phyloP scores from a whole-genome alignment of 2,797 vertebrate species.

The Propithecus perrieri region DNA sequence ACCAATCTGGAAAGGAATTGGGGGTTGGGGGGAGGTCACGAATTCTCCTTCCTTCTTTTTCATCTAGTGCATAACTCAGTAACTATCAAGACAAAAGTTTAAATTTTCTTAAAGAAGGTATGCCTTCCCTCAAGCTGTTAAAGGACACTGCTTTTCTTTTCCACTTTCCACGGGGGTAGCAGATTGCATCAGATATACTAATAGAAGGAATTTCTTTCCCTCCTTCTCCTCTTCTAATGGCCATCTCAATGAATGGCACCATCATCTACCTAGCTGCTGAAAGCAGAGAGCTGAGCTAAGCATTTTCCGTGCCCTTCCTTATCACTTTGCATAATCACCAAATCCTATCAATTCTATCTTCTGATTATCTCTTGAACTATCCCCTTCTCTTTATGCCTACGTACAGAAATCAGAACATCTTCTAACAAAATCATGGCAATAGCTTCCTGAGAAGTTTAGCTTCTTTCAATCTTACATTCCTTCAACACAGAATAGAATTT shows the following conservation, averaged over 20 bases:
- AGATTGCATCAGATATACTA: neutral
- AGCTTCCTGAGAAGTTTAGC: slow-evolving; percentile 19
- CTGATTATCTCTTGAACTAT: neutral
- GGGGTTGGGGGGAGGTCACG: neutral
- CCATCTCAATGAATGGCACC: neutral
- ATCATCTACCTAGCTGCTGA: neutral
- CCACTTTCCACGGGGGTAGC: neutral
- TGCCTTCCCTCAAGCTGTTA: neutral
- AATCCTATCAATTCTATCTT: neutral
- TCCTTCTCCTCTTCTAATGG: neutral
- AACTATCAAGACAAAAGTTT: neutral
- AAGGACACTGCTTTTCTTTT: slow-evolving; percentile 2
- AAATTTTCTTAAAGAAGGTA: slow-evolving; percentile 28
- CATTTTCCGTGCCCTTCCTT: neutral
- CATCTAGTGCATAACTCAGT: neutral
- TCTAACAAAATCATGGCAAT: neutral
- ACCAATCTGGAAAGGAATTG: neutral
- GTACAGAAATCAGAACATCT: neutral
- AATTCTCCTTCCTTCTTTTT: slow-evolving; percentile 25
- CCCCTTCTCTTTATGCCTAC: neutral
- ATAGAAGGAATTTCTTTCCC: neutral
- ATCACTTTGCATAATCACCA: neutral
- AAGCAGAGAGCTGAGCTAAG: neutral
- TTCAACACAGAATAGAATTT: neutral
- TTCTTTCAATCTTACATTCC: neutral